Evolutionary conservation across 2,888 invertebrate species (phyloP).

Genomic region (Physocephala rufipes): DNA sequence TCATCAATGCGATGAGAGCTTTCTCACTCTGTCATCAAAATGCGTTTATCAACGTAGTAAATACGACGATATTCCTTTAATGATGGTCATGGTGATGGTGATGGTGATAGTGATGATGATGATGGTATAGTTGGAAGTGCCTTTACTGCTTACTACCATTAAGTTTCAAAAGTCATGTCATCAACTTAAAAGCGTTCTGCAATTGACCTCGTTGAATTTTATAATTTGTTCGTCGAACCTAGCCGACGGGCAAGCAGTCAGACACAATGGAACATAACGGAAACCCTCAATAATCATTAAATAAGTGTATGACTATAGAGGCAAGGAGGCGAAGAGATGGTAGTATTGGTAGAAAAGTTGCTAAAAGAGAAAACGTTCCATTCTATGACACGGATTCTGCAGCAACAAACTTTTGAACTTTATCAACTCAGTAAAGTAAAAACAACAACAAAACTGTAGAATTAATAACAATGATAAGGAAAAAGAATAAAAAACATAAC

Average conservation of each 20-base stretch:
- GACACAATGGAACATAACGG: no score
- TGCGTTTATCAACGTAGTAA: no score
- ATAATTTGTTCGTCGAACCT: constrained; percentile 15
- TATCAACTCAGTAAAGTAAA: background rate
- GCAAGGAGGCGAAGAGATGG: background rate
- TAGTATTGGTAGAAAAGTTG: background rate
- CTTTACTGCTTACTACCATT: background rate
- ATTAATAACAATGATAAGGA: no score
- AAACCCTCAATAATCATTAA: background rate
- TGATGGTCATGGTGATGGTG: constrained; percentile 21
- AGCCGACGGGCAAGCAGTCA: background rate
- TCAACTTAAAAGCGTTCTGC: constrained; percentile 18
- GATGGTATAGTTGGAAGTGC: background rate
- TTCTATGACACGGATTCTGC: background rate
- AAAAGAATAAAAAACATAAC: no score
- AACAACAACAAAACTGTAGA: background rate
- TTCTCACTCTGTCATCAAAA: no score
- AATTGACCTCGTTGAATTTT: constrained; percentile 30
- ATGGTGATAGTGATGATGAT: background rate
- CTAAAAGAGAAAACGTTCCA: background rate
- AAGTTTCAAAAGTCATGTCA: constrained; percentile 5
- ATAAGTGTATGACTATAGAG: background rate
- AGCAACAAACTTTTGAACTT: constrained; percentile 4
- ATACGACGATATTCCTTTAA: no score
- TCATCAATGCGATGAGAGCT: no score